Evolutionary conservation across 2,888 invertebrate genomes (phyloP).

Genomic region (Nymphalis c-album): DNA sequence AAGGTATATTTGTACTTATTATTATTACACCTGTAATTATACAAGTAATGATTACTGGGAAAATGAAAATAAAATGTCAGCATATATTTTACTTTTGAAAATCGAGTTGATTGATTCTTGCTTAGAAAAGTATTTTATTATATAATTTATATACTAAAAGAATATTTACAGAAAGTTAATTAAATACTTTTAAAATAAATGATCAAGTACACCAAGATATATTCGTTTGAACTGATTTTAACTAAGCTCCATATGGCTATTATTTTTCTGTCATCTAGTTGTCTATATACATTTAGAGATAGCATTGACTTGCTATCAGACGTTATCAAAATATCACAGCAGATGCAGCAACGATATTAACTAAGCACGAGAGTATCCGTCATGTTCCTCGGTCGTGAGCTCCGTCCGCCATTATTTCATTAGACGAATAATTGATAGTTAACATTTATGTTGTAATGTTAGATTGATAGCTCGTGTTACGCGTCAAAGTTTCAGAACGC

Average conservation of each 20-base stretch:
- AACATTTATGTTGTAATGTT: slow-evolving; percentile 65
- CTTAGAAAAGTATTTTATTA: no score
- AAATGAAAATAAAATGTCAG: no score
- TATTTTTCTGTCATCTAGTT: background rate
- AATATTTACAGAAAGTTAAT: no score
- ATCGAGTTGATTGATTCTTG: no score
- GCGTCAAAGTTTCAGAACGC: slow-evolving; percentile 52
- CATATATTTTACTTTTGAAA: no score
- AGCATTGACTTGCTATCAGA: slow-evolving; percentile 20
- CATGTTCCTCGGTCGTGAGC: slow-evolving; percentile 60
- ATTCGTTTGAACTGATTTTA: background rate
- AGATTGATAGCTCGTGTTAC: slow-evolving; percentile 73
- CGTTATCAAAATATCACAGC: slow-evolving; percentile 35
- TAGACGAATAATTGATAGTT: slow-evolving; percentile 74
- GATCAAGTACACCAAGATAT: no score
- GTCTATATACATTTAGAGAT: slow-evolving; percentile 1
- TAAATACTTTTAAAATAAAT: no score
- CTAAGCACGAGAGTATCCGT: slow-evolving; percentile 38
- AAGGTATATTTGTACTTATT: no score
- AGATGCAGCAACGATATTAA: slow-evolving; percentile 38
- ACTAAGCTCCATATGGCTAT: background rate
- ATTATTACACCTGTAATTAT: no score
- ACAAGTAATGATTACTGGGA: no score
- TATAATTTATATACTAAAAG: no score
- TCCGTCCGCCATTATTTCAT: slow-evolving; percentile 67